These are phyloP conservation scores for Odontamblyopus lacepedii DNA, from an alignment of 2,797 vertebrate species.

Conservation along the genomic window DNA sequence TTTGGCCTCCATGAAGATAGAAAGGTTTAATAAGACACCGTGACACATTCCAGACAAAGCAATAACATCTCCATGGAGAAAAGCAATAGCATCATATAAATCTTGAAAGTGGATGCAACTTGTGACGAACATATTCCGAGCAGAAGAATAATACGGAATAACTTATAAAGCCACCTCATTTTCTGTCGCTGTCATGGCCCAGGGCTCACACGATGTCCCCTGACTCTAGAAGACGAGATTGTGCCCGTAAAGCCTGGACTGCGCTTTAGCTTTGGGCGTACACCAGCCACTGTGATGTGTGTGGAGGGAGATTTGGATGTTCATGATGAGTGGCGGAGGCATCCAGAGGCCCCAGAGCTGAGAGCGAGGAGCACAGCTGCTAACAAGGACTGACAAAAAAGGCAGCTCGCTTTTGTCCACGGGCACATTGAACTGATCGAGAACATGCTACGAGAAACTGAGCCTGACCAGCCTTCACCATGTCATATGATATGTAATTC, in stretches of 20 bases:
- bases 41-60: too few relatives aligned
- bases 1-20: too few relatives aligned
- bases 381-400: constrained; percentile 21
- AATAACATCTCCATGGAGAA: too few relatives aligned
- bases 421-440: neutral
- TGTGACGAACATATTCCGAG: too few relatives aligned
- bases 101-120: too few relatives aligned
- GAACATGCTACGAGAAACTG: neutral
- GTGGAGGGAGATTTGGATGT: constrained; percentile 17
- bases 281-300: neutral
- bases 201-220: constrained; percentile 23
- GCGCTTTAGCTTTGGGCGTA: constrained; percentile 12
- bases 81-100: too few relatives aligned
- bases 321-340: constrained; percentile 20
- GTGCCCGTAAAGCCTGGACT: constrained; percentile 2
- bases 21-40: too few relatives aligned
- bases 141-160: neutral
- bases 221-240: constrained; percentile 27
- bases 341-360: constrained; percentile 18
- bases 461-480: neutral
- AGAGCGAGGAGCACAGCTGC: constrained; percentile 4
- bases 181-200: constrained; percentile 7
- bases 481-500: neutral
- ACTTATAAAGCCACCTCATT: constrained; percentile 3
- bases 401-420: neutral